A percentile compares a stretch with the other conserved stretches of the same genome.
Conservation (phyloP, 1,140 invertebrate genomes). For the Homarus americanus region DNA sequence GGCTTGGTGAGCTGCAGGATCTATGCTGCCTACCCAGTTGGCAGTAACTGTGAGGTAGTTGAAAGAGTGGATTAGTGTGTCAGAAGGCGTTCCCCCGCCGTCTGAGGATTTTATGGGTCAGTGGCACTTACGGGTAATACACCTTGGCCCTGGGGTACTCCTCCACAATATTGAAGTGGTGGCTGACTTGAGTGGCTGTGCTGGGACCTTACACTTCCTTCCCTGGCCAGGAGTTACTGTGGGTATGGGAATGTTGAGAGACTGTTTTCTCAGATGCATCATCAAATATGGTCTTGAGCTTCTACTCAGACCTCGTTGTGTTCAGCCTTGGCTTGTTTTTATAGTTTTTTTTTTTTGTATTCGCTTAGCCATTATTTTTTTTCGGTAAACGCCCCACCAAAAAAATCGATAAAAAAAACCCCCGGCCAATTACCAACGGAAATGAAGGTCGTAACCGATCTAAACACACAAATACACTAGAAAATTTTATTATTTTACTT, state of each 20-base stretch:
- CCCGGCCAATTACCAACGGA: too few relatives aligned
- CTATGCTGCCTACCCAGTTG: background rate
- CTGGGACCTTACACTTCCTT: background rate
- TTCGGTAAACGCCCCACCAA: too few relatives aligned
- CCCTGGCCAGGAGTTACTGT: background rate
- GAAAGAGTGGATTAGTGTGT: background rate
- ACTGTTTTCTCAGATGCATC: background rate
- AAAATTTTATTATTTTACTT: too few relatives aligned
- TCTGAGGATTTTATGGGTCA: background rate
- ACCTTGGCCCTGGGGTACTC: background rate
- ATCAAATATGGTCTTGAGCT: background rate
- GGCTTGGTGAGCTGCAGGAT: background rate
- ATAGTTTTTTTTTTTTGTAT: too few relatives aligned
- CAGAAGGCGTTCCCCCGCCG: background rate
- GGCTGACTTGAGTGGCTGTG: background rate
- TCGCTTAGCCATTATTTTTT: too few relatives aligned
- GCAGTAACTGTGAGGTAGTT: background rate
- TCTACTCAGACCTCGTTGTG: background rate
- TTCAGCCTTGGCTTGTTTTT: too few relatives aligned
- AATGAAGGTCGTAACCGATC: too few relatives aligned
- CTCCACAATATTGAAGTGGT: background rate
- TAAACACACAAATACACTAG: too few relatives aligned
- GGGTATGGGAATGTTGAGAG: background rate
- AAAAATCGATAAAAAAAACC: too few relatives aligned
- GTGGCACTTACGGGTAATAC: background rate